Evolutionary conservation across 2,888 invertebrate genomes (phyloP).

Genomic region (Spialia ferax): DNA sequence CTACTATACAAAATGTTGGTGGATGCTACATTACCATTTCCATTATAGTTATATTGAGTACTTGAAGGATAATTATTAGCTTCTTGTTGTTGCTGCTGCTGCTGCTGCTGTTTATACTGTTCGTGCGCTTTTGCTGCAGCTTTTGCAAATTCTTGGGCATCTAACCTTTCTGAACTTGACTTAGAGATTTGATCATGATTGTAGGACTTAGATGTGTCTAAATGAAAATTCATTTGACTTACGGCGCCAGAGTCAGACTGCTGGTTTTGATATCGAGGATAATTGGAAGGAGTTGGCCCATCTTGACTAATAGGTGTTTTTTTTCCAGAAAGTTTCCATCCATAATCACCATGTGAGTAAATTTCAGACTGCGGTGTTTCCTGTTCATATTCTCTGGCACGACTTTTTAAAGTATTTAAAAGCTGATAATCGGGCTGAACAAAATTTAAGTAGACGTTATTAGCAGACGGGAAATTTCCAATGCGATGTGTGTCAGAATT

Average conservation of each 20-base stretch:
- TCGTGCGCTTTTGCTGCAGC: constrained; percentile 79
- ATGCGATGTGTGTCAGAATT: constrained; percentile 72
- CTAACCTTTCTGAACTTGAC: constrained; percentile 64
- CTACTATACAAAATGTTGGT: constrained; percentile 56
- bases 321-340: constrained; percentile 79
- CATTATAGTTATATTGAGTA: constrained; percentile 53
- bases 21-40: constrained; percentile 36
- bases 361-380: constrained; percentile 63
- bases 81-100: constrained; percentile 56
- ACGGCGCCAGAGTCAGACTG: constrained; percentile 64
- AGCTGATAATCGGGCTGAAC: constrained; percentile 71
- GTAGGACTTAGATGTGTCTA: constrained; percentile 70
- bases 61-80: constrained; percentile 56
- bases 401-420: constrained; percentile 60
- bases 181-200: constrained; percentile 69
- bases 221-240: constrained; percentile 75
- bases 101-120: constrained; percentile 71
- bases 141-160: constrained; percentile 76
- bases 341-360: constrained; percentile 81
- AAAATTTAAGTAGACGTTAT: constrained; percentile 74
- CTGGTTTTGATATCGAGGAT: constrained; percentile 62
- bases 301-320: constrained; percentile 63
- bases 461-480: constrained; percentile 69
- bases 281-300: constrained; percentile 58
- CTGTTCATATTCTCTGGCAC: constrained; percentile 66